A percentile compares a stretch with the other conserved stretches of the same genome.
phyloP scores from a whole-genome alignment of 2,888 invertebrate species.

The Tenthredo notha region DNA sequence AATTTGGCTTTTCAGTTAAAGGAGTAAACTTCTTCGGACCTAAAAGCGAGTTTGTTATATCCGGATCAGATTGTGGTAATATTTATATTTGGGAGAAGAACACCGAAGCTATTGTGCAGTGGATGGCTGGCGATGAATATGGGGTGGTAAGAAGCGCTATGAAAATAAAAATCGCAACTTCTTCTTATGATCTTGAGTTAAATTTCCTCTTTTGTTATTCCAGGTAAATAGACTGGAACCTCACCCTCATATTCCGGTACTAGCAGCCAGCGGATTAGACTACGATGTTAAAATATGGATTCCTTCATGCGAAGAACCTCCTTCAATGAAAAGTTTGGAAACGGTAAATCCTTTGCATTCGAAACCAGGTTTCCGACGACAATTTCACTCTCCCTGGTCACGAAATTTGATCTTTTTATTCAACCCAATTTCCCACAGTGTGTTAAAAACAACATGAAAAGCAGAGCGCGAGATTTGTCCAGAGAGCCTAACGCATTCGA shows the following conservation, averaged over 20 bases:
- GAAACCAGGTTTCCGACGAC: neutral
- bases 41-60: constrained; percentile 92
- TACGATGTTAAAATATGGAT: constrained; percentile 96
- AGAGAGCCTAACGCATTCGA: constrained; percentile 75
- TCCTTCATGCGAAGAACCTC: constrained; percentile 83
- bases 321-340: constrained; percentile 59
- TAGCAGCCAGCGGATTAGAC: constrained; percentile 96
- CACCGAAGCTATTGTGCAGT: constrained; percentile 93
- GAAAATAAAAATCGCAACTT: neutral
- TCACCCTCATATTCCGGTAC: constrained; percentile 91
- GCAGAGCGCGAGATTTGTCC: constrained; percentile 57
- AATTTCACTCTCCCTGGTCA: too few relatives aligned
- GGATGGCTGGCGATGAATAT: constrained; percentile 88
- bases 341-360: constrained; percentile 52
- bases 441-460: constrained; percentile 61
- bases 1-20: constrained; percentile 82
- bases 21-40: constrained; percentile 97
- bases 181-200: constrained; percentile 27
- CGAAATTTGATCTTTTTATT: neutral
- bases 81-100: constrained; percentile 94
- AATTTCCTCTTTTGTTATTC: constrained; percentile 59
- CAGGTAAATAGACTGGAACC: constrained; percentile 95
- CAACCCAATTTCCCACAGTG: constrained; percentile 57
- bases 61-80: constrained; percentile 96
- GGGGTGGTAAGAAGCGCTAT: constrained; percentile 86